phyloP scores from a whole-genome alignment of 2,797 vertebrate genomes.

The Chaunax sp. region DNA sequence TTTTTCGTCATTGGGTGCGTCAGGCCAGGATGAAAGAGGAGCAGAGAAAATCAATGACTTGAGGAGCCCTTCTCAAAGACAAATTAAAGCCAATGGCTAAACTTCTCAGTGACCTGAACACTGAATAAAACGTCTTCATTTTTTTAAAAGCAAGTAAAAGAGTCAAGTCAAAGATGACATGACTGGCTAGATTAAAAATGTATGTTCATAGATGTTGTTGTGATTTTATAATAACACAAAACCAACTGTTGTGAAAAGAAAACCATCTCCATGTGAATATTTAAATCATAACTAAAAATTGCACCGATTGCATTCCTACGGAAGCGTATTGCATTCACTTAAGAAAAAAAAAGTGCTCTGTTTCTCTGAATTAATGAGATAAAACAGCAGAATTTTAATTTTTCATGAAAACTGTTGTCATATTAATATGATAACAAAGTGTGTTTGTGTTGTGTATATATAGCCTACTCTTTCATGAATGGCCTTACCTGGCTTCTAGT shows the following conservation, averaged over 20 bases:
- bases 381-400: no score
- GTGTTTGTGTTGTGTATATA: neutral
- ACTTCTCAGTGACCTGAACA: neutral
- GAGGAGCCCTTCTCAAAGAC: neutral
- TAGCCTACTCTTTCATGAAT: slow-evolving; percentile 13
- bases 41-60: neutral
- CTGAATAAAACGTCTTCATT: neutral
- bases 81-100: neutral
- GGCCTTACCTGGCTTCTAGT: slow-evolving; percentile 85
- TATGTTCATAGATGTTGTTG: neutral
- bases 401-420: no score
- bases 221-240: no score
- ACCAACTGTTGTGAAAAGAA: no score
- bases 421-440: neutral
- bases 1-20: neutral
- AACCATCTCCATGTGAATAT: neutral
- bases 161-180: no score
- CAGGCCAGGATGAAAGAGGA: neutral
- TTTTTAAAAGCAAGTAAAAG: no score
- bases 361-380: no score
- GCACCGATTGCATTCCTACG: neutral
- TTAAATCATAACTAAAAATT: neutral
- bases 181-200: no score
- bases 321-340: no score
- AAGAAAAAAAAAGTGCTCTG: no score